Percentiles rank a stretch among this genome's conserved stretches.
Conservation (phyloP, 2,113 vertebrate genomes). For the Nothobranchius furzeri region DNA sequence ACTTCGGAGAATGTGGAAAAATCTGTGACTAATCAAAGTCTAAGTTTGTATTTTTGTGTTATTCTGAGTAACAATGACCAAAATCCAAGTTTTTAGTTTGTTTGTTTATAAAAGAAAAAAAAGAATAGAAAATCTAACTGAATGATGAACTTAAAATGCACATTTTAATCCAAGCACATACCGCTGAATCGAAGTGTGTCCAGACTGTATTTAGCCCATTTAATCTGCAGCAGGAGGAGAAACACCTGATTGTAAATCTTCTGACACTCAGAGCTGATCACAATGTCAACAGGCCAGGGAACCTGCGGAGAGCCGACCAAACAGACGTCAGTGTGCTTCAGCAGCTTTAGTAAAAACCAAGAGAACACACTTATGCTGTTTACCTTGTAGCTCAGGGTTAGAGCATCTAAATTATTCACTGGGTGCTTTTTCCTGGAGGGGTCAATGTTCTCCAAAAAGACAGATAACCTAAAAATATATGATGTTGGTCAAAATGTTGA, state of each 20-base stretch:
- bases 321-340: neutral
- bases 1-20: no score
- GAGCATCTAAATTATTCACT: slow-evolving; percentile 92
- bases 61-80: no score
- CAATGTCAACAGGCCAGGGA: slow-evolving; percentile 99
- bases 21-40: no score
- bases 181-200: slow-evolving; percentile 94
- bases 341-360: neutral
- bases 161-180: slow-evolving; percentile 64
- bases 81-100: no score
- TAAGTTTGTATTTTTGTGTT: no score
- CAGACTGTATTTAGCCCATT: slow-evolving; percentile 97
- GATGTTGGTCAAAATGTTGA: neutral
- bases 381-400: slow-evolving; percentile 95
- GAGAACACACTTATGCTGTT: neutral
- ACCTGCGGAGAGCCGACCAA: slow-evolving; percentile 77
- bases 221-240: slow-evolving; percentile 95
- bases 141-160: neutral
- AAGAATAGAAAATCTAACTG: no score
- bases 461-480: slow-evolving; percentile 81
- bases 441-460: slow-evolving; percentile 90
- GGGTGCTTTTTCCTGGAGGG: slow-evolving; percentile 92
- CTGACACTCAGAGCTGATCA: slow-evolving; percentile 97
- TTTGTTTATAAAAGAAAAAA: no score
- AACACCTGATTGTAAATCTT: slow-evolving; percentile 99